Percentiles rank a stretch among this genome's conserved stretches.
phyloP scores from a whole-genome alignment of 2,113 vertebrate genomes.

The Podarcis raffonei region DNA sequence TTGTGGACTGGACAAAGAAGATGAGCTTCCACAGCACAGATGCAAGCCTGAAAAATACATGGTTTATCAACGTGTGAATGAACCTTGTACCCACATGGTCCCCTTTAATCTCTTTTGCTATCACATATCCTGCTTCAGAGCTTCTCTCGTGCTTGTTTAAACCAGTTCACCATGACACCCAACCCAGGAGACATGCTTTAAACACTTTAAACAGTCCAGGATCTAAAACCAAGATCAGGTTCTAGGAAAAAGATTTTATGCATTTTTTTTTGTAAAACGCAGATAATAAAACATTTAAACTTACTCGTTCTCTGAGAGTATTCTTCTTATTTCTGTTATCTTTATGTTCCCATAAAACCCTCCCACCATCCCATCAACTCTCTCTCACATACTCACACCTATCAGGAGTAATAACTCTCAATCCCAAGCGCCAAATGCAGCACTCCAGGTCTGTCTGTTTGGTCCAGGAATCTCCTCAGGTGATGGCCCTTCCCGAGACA shows the following conservation, averaged over 20 bases:
- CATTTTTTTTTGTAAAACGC: not conserved
- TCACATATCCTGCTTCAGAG: not conserved
- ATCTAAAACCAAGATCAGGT: not conserved
- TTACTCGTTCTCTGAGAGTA: not conserved
- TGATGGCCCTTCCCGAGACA: no score
- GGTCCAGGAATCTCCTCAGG: no score
- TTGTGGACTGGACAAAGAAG: no score
- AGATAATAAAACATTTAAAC: not conserved
- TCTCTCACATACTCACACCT: no score
- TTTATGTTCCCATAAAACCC: not conserved
- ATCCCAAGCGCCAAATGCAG: no score
- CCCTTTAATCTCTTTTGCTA: not conserved
- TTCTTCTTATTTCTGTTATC: not conserved
- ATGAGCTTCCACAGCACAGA: no score
- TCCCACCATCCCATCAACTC: no score
- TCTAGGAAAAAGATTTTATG: not conserved
- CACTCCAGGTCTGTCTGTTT: no score
- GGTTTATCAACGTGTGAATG: not conserved
- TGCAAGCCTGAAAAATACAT: no score
- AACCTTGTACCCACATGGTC: not conserved
- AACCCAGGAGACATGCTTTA: not conserved
- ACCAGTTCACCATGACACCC: not conserved
- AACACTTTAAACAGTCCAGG: not conserved
- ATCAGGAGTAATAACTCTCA: no score
- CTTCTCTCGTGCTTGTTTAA: not conserved